These are phyloP conservation scores for Leptopilina drosophilae DNA, from an alignment of 2,888 invertebrate genomes.

Conservation along the genomic window DNA sequence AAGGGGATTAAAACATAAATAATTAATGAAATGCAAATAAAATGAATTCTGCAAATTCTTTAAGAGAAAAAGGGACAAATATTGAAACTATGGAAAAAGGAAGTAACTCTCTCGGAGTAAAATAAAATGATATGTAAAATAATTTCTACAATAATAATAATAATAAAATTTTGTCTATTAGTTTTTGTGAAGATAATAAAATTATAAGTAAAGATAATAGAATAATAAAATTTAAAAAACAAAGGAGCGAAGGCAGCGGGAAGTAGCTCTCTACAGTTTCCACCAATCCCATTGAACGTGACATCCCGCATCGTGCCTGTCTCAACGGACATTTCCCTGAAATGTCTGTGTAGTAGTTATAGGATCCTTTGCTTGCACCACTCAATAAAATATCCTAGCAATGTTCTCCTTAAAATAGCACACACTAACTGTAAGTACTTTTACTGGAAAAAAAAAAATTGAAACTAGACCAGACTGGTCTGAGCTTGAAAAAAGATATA, in stretches of 20 bases:
- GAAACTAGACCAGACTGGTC: not conserved
- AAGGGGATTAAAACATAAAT: no score
- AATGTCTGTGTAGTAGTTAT: constrained; percentile 45
- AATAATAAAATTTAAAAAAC: not conserved
- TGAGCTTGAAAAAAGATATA: not conserved
- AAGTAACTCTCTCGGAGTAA: not conserved
- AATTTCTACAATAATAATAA: not conserved
- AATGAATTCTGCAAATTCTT: constrained; percentile 11
- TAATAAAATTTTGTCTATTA: not conserved
- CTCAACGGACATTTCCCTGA: constrained; percentile 65
- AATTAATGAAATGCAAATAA: not conserved
- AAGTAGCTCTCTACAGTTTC: constrained; percentile 65
- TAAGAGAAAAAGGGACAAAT: not conserved
- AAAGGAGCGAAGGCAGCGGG: constrained; percentile 61
- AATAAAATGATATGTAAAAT: not conserved
- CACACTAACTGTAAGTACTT: constrained; percentile 30
- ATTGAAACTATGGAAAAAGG: constrained; percentile 33
- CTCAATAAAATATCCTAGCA: constrained; percentile 27
- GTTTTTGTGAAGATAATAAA: not conserved
- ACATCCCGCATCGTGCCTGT: constrained; percentile 71
- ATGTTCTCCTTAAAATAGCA: constrained; percentile 9
- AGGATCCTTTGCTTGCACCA: constrained; percentile 41
- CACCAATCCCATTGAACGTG: constrained; percentile 61
- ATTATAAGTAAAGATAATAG: no score
- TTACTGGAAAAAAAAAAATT: not conserved